These are phyloP conservation scores for Tachina lurida DNA, from an alignment of 2,888 invertebrate genomes.

Conservation along the genomic window DNA sequence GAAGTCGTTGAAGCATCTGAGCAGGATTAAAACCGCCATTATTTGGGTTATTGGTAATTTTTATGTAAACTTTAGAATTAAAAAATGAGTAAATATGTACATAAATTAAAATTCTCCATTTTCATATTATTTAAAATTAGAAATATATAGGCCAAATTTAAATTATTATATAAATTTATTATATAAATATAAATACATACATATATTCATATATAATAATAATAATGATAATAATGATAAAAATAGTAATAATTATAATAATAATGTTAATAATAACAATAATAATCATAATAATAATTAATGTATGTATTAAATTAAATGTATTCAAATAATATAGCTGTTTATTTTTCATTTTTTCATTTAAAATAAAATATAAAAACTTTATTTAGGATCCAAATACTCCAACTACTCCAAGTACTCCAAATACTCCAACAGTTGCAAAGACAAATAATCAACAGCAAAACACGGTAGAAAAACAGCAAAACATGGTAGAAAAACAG, in stretches of 20 bases:
- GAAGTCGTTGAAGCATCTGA: constrained; percentile 51
- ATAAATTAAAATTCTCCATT: no score
- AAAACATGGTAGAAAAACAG: neutral
- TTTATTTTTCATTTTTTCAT: neutral
- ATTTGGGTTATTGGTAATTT: constrained; percentile 63
- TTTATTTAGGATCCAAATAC: constrained; percentile 48
- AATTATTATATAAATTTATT: no score
- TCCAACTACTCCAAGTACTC: neutral
- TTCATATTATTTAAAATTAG: no score
- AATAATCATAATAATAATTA: no score
- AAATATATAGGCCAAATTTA: no score
- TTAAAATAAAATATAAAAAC: neutral
- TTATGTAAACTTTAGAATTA: constrained; percentile 27
- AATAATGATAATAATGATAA: no score
- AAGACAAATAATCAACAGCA: constrained; percentile 25
- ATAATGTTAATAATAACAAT: no score
- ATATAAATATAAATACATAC: no score
- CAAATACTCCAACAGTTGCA: constrained; percentile 20
- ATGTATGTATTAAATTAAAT: no score
- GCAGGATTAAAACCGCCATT: constrained; percentile 41
- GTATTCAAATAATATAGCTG: neutral
- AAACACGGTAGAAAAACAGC: constrained; percentile 29
- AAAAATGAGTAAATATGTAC: neutral
- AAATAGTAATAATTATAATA: no score
- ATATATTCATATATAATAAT: no score